Base-by-base conservation (phyloP, 2,888 invertebrate genomes). In the Cataglyphis rosenhaueri region DNA sequence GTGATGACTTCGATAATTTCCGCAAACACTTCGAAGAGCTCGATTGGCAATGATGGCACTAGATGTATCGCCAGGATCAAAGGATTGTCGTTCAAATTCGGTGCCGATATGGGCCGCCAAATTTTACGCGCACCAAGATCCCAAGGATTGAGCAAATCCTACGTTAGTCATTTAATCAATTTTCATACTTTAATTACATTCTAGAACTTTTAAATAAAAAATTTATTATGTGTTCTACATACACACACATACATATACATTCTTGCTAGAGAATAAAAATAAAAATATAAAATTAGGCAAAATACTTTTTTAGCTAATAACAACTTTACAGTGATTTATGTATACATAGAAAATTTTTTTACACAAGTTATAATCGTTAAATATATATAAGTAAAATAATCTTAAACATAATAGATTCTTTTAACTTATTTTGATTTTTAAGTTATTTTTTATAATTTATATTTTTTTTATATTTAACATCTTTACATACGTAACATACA, bases 1-100 rank as follows among this genome's bases (percentile, higher is more conserved):
- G 91, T 92, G n/a, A 91, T 90, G 1, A 83, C 86, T 82, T 94
- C 94, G 35, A 94, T 90, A 0, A 90, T 90, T 70, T 92, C 93
- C 1, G 89, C 92, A n/a, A 93, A 48, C 0, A 92, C 79, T 41
- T 94, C 92, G 70, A 94, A 94, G 5, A 94, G 84, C 9, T 65
- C 82, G 15, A 93, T 88, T 6, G 94, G 92, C 55, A 94, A 41
- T 1, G 94, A 93, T 0, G 94, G 94, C 1, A 93, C 93, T 61
- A 94, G 85, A 70, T 94, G 92, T 9, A 91, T 91, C 3, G 93
- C 84, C 71, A 94, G 75, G 0, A 93, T 89, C 8, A 93, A 82
- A 18, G 93, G 92, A n/a, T 88, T 91, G 62, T 85, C 87, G 0
- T 87, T 82, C 1, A 91, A 55, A 12, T 59, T 25, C 0, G 92